These are phyloP conservation scores for Alectura lathami DNA, from an alignment of 2,113 vertebrate genomes.

Conservation along the genomic window DNA sequence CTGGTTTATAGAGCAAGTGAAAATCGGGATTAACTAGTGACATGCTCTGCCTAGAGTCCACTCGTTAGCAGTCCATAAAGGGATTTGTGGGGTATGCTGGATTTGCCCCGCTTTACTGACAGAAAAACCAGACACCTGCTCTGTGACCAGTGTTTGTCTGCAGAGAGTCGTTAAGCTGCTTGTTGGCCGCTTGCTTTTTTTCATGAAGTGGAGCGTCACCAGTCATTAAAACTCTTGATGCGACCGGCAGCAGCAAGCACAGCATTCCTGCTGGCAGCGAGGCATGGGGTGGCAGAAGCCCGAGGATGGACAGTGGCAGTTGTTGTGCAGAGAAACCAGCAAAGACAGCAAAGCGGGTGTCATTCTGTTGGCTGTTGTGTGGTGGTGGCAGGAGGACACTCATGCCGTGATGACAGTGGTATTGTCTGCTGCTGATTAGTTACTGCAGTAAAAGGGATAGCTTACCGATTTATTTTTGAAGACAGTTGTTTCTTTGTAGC, in stretches of 20 bases:
- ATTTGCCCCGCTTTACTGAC: neutral
- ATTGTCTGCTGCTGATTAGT: constrained; percentile 40
- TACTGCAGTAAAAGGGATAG: constrained; percentile 20
- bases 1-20: neutral
- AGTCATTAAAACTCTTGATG: neutral
- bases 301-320: neutral
- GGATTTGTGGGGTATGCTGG: neutral
- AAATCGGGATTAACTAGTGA: neutral
- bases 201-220: neutral
- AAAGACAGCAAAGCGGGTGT: constrained; percentile 20
- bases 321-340: neutral
- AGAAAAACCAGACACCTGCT: neutral
- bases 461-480: constrained; percentile 47
- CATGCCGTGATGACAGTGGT: constrained; percentile 15
- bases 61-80: neutral
- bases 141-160: neutral
- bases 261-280: neutral
- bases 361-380: neutral
- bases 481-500: constrained; percentile 43
- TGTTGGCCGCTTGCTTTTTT: neutral
- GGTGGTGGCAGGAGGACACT: neutral
- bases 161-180: neutral
- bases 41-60: neutral
- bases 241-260: neutral
- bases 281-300: neutral